phyloP scores from a whole-genome alignment of 1,140 invertebrate species.

The Lordiphosa collinella region DNA sequence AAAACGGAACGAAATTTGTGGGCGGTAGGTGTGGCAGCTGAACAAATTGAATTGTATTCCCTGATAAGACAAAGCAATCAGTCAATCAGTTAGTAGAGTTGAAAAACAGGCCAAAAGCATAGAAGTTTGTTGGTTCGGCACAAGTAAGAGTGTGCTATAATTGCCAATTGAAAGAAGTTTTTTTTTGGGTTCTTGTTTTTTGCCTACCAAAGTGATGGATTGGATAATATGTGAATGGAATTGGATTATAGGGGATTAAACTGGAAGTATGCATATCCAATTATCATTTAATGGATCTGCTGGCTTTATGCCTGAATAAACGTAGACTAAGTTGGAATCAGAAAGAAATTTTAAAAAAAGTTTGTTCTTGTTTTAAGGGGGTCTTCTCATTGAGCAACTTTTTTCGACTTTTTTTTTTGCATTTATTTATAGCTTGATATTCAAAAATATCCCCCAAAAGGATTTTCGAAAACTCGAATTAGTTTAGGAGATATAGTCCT shows the following conservation, averaged over 20 bases:
- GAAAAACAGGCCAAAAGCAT: constrained; percentile 35
- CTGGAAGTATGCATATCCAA: neutral
- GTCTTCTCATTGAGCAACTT: no score
- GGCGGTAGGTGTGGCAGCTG: constrained; percentile 55
- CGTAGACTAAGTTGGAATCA: no score
- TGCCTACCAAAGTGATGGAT: constrained; percentile 45
- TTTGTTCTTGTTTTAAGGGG: no score
- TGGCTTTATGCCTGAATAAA: no score
- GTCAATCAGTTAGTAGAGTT: constrained; percentile 51
- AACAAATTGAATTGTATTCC: constrained; percentile 74
- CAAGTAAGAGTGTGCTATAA: constrained; percentile 18
- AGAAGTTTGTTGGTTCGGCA: constrained; percentile 6
- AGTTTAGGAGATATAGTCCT: no score
- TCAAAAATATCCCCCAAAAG: no score
- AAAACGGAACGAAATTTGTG: constrained; percentile 15
- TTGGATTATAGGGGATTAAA: neutral
- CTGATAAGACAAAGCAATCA: constrained; percentile 75
- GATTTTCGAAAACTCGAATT: no score
- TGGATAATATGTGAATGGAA: constrained; percentile 14
- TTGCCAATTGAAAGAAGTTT: constrained; percentile 12
- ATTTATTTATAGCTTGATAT: no score
- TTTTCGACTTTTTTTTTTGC: no score
- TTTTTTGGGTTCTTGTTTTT: neutral
- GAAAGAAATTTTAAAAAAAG: no score
- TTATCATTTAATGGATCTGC: no score